Evolutionary conservation across 2,888 invertebrate genomes (phyloP).

Genomic region (Rhingia campestris): DNA sequence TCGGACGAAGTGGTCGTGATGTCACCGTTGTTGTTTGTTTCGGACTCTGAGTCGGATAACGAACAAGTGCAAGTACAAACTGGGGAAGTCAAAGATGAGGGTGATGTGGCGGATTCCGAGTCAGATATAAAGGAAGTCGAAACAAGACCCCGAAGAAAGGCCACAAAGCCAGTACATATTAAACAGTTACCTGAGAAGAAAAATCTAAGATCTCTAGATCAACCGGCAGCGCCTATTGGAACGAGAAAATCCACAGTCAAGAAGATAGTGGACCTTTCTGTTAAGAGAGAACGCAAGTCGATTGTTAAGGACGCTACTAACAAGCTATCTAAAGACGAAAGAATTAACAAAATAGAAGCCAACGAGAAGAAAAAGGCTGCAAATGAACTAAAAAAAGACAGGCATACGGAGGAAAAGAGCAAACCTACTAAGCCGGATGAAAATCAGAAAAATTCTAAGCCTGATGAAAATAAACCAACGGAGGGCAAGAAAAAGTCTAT

Average conservation of each 20-base stretch:
- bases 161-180: slow-evolving; percentile 32
- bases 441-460: background rate
- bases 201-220: slow-evolving; percentile 46
- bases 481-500: background rate
- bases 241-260: background rate
- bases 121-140: background rate
- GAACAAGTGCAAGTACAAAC: slow-evolving; percentile 65
- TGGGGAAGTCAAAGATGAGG: background rate
- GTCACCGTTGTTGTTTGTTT: slow-evolving; percentile 80
- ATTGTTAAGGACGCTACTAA: background rate
- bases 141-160: slow-evolving; percentile 33
- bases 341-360: background rate
- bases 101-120: background rate
- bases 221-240: slow-evolving; percentile 5
- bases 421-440: background rate
- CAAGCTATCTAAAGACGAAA: background rate
- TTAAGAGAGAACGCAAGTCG: slow-evolving; percentile 13
- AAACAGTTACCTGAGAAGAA: slow-evolving; percentile 5
- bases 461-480: background rate
- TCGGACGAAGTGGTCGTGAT: slow-evolving; percentile 79
- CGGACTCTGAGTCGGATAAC: slow-evolving; percentile 78
- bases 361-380: background rate
- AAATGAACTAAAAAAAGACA: background rate
- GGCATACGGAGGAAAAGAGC: background rate
- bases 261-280: background rate